These are phyloP conservation scores for Timema podura DNA, from an alignment of 2,888 invertebrate species.

Conservation along the genomic window DNA sequence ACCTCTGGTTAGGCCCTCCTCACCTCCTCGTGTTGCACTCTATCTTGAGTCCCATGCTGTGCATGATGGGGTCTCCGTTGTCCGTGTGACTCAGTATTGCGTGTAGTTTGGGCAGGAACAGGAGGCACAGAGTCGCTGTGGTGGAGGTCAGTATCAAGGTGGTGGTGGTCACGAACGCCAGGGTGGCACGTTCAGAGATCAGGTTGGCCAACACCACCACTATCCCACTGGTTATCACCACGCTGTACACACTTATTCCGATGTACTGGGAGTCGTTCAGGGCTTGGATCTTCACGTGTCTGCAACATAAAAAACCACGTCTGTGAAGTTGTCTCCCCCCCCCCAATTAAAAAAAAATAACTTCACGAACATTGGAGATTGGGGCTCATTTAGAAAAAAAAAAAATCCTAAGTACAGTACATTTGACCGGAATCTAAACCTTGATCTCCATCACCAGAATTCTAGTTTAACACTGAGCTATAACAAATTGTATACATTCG, in stretches of 20 bases:
- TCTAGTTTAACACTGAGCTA: no score
- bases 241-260: constrained; percentile 87
- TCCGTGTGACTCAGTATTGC: constrained; percentile 54
- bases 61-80: constrained; percentile 74
- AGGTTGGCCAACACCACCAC: constrained; percentile 86
- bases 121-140: constrained; percentile 76
- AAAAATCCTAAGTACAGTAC: no score
- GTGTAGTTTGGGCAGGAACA: constrained; percentile 82
- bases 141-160: constrained; percentile 80
- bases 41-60: constrained; percentile 82
- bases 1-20: constrained; percentile 20
- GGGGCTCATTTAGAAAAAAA: no score
- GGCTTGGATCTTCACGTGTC: constrained; percentile 86
- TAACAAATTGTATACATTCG: no score
- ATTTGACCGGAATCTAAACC: no score
- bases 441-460: no score
- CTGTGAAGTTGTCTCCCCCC: not conserved
- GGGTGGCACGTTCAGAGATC: constrained; percentile 73
- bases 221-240: constrained; percentile 81
- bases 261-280: constrained; percentile 92
- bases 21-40: constrained; percentile 76
- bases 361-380: no score
- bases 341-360: no score
- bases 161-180: constrained; percentile 78
- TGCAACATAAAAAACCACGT: constrained; percentile 33